Percentiles rank a stretch among this genome's conserved stretches.
These are phyloP conservation scores for Clarias pachynema DNA, from an alignment of 2,797 vertebrate species.

Conservation along the genomic window DNA sequence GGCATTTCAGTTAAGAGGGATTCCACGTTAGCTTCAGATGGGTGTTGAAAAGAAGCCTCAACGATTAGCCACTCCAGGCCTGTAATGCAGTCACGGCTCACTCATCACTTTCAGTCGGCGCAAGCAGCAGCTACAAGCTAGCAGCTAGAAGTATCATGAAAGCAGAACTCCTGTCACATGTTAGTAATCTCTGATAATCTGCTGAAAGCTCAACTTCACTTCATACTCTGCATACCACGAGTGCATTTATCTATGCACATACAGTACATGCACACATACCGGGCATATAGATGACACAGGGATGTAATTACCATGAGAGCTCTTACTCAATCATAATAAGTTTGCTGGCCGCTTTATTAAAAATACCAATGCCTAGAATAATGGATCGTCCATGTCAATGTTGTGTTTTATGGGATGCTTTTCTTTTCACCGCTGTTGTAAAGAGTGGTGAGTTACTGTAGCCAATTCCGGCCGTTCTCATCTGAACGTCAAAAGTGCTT, in stretches of 20 bases:
- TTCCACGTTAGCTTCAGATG: slow-evolving; percentile 33
- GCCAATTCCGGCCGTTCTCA: neutral
- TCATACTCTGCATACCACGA: slow-evolving; percentile 50
- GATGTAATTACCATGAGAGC: neutral
- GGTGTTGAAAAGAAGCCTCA: slow-evolving; percentile 51
- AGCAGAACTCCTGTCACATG: slow-evolving; percentile 52
- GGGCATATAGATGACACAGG: neutral
- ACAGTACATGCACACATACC: neutral
- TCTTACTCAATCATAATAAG: neutral
- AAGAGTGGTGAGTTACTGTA: neutral
- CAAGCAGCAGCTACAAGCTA: slow-evolving; percentile 18
- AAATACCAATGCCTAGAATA: neutral
- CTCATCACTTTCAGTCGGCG: slow-evolving; percentile 35
- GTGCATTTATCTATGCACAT: slow-evolving; percentile 4
- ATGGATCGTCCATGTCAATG: neutral
- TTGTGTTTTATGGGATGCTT: neutral
- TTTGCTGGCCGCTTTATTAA: neutral
- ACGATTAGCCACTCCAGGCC: slow-evolving; percentile 14
- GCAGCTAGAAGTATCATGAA: slow-evolving; percentile 14
- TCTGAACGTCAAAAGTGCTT: neutral
- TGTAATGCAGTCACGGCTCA: slow-evolving; percentile 50
- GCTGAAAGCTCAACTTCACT: slow-evolving; percentile 55
- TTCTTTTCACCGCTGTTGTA: neutral
- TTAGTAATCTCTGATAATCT: slow-evolving; percentile 56
- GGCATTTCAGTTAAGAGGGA: slow-evolving; percentile 26